phyloP scores from a whole-genome alignment of 1,140 invertebrate species.

The Neoseiulus cucumeris region DNA sequence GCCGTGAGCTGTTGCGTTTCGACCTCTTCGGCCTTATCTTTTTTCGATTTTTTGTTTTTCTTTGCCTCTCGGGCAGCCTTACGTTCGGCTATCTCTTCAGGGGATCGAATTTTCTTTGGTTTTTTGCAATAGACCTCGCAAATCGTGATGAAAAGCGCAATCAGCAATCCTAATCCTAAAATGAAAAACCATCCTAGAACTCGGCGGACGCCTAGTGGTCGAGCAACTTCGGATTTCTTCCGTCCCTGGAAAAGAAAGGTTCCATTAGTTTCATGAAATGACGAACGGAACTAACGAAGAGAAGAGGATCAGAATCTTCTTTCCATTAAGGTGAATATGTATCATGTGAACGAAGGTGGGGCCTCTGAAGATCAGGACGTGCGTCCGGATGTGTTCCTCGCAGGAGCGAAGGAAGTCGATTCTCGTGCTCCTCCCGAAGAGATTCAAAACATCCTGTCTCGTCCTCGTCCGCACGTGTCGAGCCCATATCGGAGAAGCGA shows the following conservation, averaged over 20 bases:
- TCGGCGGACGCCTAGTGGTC: not conserved
- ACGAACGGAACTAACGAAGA: no score
- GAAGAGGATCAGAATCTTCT: no score
- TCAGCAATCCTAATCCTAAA: constrained; percentile 4
- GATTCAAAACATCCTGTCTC: no score
- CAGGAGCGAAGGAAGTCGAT: no score
- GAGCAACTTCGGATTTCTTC: not conserved
- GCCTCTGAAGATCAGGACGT: no score
- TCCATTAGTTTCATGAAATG: no score
- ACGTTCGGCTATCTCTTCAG: not conserved
- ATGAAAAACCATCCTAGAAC: not conserved
- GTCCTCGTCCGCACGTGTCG: no score
- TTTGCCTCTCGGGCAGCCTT: not conserved
- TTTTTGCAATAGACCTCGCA: constrained; percentile 11
- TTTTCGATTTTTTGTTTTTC: not conserved
- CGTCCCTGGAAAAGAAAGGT: not conserved
- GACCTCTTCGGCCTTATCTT: constrained; percentile 8
- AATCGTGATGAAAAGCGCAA: constrained; percentile 8
- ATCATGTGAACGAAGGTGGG: no score
- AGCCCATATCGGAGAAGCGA: no score
- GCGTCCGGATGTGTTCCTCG: no score
- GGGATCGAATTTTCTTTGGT: not conserved
- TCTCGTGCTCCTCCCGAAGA: no score
- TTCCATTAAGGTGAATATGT: no score
- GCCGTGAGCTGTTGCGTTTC: constrained; percentile 6